A percentile compares a stretch with the other conserved stretches of the same genome.
Conservation (phyloP, 2,113 vertebrate genomes). For the Tachuris rubrigastra region DNA sequence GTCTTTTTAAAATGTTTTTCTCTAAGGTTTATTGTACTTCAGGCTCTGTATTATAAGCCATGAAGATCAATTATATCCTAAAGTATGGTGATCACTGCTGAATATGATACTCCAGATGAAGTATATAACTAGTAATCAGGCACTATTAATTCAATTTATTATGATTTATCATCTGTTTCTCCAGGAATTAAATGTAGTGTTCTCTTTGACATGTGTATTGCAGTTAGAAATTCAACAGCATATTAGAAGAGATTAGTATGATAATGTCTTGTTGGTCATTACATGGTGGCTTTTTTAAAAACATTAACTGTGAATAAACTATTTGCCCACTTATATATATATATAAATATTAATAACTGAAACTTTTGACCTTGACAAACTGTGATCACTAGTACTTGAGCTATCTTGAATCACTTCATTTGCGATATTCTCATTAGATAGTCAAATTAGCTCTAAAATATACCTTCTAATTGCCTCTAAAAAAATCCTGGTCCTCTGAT, state of each 20-base stretch:
- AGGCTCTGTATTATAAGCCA: neutral
- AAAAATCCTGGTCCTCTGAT: conserved; percentile 50
- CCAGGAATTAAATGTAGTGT: conserved; percentile 47
- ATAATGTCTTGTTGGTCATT: conserved; percentile 60
- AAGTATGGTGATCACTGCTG: conserved; percentile 49
- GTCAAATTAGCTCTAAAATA: conserved; percentile 71
- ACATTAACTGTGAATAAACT: conserved; percentile 55
- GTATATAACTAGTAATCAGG: conserved; percentile 68
- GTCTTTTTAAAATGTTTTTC: conserved; percentile 25
- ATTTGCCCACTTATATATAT: conserved; percentile 50
- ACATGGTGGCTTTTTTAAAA: conserved; percentile 20
- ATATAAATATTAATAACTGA: conserved; percentile 59
- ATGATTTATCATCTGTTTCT: conserved; percentile 69
- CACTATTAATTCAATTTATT: conserved; percentile 68
- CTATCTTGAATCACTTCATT: conserved; percentile 61
- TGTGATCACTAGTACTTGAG: conserved; percentile 59
- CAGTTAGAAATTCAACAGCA: conserved; percentile 40
- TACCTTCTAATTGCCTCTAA: conserved; percentile 67
- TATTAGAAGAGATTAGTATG: conserved; percentile 29
- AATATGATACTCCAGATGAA: conserved; percentile 64
- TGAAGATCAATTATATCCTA: conserved; percentile 46
- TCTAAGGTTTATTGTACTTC: conserved; percentile 27
- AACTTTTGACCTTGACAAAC: conserved; percentile 56
- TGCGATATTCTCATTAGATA: conserved; percentile 63
- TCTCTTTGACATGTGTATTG: conserved; percentile 44